Base-by-base conservation (phyloP, 1,140 invertebrate species). In the Ceratosolen fusciceps region DNA sequence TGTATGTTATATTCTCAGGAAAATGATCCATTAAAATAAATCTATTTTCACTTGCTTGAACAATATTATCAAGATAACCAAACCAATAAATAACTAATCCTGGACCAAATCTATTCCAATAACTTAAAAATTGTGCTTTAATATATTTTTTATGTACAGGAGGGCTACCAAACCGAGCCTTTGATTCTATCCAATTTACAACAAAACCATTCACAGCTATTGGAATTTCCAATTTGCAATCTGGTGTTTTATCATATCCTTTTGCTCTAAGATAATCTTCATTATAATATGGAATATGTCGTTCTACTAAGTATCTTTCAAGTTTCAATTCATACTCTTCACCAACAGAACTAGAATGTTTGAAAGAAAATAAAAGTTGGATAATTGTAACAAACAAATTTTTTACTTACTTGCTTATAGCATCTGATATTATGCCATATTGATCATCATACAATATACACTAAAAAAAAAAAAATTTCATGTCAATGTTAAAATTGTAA, bases 51-150 rank as follows among this genome's bases (percentile, higher is more conserved):
- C 86, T 88, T 19, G 90, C 80, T 82, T 90, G 83, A 29, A 90
- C 86, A 26, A 96, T 88, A 54, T 93, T 93, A 79, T 97, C 95
- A 21, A 98, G 90, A 88, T 94, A 98, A 29, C 97, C 97, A 92
- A 98, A 97, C 97, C 97, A 99, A 88, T 98, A 99, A 83, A 99
- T 98, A 4, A 98, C 96, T 75, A 98, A 91, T 4, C 97, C 97
- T 21, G 96, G 93, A 5, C 98, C 98, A 93, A 98, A 99, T 84
- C 95, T 95, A 90, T 98, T 98, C 94, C 95, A 97, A 86, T 99
- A 99, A 86, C 96, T 96, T 81, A 93, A 92, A 82, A 95, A 94
- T 87, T 99, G 97, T 85, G 97, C 94, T 85, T 94, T 95, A 31
- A 97, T 91, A 88, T 98, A 97, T n/a, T 92, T 93, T 60, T 93